Base-by-base conservation (phyloP, 2,113 vertebrate species). In the Eleginops maclovinus region DNA sequence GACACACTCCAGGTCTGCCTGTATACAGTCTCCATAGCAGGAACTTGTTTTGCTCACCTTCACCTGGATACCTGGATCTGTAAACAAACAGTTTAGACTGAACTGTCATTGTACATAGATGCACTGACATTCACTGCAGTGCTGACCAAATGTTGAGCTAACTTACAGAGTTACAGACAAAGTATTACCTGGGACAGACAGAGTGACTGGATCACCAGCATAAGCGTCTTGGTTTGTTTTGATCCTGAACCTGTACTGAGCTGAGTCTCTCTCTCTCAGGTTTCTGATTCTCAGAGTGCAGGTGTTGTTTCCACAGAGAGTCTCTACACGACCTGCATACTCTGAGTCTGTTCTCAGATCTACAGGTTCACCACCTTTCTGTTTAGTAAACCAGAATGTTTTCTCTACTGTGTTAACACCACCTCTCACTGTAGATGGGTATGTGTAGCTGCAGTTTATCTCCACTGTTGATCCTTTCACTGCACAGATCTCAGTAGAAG, bases 171-270 rank as follows among this genome's bases (percentile, higher is more conserved):
- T n/a, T n/a, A n/a, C n/a, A n/a, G n/a, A n/a, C n/a, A 36, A 50
- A 54, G 2, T 1, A n/a, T n/a, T n/a, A n/a, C n/a, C 78, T 85
- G 28, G 61, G 19, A 86, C 76, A 4, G 26, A 12, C 9, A 85
- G 24, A 31, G 1, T 5, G 46, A 75, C 71, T 12, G 51, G 40
- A 17, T 1, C 4, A 53, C 36, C 46, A 2, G 9, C 44, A 10
- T n/a, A n/a, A n/a, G n/a, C n/a, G n/a, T 0, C 4, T 9, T 31
- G 31, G 9, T 59, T 64, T 50, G 51, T 71, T 14, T 0, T 22
- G 36, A 86, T 55, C 24, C 47, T 79, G 61, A 82, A 70, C 65
- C 36, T 66, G 64, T 82, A 82, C 2, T 0, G 3, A 55, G 54
- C 54, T 19, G 75, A 78, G 36, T 86, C 79, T 2, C 9, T 58